Evolutionary conservation across 92 coral and sea anemone species (phyloP).

Genomic region (Ricordea florida): DNA sequence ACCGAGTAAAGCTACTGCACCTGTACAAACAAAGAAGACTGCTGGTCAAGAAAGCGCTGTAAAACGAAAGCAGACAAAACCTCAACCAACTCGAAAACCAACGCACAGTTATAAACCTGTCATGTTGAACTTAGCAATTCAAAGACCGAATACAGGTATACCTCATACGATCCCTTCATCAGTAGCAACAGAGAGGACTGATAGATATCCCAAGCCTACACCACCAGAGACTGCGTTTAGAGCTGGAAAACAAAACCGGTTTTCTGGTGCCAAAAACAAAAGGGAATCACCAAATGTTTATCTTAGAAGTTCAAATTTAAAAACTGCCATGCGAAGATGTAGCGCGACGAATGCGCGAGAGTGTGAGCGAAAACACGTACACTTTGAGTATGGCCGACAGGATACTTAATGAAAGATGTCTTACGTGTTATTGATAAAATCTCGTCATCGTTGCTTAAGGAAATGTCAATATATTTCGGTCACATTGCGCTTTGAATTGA

Average conservation of each 20-base stretch:
- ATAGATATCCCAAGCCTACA: conserved; percentile 1
- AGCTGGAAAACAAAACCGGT: too few relatives aligned
- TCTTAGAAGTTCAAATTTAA: neutral
- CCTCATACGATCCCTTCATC: neutral
- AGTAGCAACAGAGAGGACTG: neutral
- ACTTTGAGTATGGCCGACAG: neutral
- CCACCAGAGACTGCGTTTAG: too few relatives aligned
- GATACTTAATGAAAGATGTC: neutral
- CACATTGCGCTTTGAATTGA: too few relatives aligned
- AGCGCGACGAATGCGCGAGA: neutral
- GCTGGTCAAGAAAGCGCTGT: conserved; percentile 9
- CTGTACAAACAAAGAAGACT: neutral
- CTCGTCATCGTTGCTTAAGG: neutral
- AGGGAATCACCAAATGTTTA: neutral
- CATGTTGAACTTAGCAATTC: neutral
- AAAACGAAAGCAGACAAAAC: neutral
- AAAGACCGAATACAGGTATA: neutral
- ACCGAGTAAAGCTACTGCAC: neutral
- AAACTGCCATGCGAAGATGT: neutral
- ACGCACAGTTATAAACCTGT: conserved; percentile 8
- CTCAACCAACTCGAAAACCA: neutral
- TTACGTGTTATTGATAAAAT: neutral
- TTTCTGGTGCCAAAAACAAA: neutral
- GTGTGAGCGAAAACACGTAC: conserved; percentile 5
- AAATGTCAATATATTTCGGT: too few relatives aligned